Base-by-base conservation (phyloP, 2,888 invertebrate species). In the Aricia artaxerxes region DNA sequence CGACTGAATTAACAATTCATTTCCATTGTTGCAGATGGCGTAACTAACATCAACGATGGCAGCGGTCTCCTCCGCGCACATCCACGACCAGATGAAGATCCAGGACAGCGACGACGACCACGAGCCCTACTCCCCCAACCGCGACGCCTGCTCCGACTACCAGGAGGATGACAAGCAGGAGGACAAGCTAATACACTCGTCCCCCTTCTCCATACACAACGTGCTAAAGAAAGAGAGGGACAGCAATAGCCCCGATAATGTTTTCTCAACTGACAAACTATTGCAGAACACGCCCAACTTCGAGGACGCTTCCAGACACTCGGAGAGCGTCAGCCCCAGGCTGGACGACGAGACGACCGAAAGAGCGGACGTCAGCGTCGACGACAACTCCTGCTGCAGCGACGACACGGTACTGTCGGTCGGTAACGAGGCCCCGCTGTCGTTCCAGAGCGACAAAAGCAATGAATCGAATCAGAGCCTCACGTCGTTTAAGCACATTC, bases 401-500 rank as follows among this genome's bases (percentile, higher is more conserved):
- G 97, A 97, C 85, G 97, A 97, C 85, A 97, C 97, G 73, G 97
- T 97, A 4, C 87, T 97, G 57, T 97, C 97, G 83, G 97, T 97
- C 82, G 97, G 97, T 6, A 97, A 97, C 86, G 97, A 97, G 84
- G 96, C 95, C 1, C 95, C 95, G 38, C 92, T 95, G 7, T 93
- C 94, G 2, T 88, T 84, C 61, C 91, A 87, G 49, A 87, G 87
- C 35, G 82, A 83, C 16, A 89, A 89, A 3, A 89, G 91, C 64
- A 85, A 87, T 2, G 87, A 89, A 44, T 84, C 89, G 16, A 85
- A 87, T 0, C 93, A 90, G 82, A 91, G 91, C 0, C 85, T 95
- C n/a, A 92, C 96, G 0, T 95, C 95, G 0, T 96, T 96, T 82
- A 96, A 96, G 85, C 96, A 96, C 81, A 96, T 96, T 83, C 96